These are phyloP conservation scores for Arge pagana DNA, from an alignment of 2,888 invertebrate genomes.

Conservation along the genomic window DNA sequence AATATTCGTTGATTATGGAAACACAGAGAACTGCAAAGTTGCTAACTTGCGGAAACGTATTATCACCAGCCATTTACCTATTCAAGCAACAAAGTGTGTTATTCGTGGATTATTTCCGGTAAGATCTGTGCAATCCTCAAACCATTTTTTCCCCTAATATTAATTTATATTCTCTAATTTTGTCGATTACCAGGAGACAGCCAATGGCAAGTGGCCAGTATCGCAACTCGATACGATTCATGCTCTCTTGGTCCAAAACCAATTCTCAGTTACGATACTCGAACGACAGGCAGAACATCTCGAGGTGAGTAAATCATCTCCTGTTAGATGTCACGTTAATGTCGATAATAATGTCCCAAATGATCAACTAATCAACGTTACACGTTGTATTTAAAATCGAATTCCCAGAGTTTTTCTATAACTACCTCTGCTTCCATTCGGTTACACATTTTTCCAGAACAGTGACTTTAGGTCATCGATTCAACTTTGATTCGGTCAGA, in stretches of 20 bases:
- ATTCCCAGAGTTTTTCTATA: not conserved
- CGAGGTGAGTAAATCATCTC: slow-evolving; percentile 39
- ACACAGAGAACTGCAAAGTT: slow-evolving; percentile 68
- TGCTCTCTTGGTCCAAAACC: slow-evolving; percentile 63
- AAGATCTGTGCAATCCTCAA: slow-evolving; percentile 34
- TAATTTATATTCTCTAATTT: not conserved
- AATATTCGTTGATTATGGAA: slow-evolving; percentile 83
- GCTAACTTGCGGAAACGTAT: slow-evolving; percentile 67
- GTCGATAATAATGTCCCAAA: no score
- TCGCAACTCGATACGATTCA: slow-evolving; percentile 68
- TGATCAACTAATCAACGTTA: no score
- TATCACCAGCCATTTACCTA: slow-evolving; percentile 68
- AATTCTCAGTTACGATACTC: slow-evolving; percentile 61
- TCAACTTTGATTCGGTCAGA: not conserved
- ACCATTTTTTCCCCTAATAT: not conserved
- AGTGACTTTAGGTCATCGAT: not conserved
- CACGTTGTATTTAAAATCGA: not conserved
- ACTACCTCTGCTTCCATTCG: not conserved
- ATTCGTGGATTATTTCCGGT: slow-evolving; percentile 63
- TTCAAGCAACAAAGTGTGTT: slow-evolving; percentile 67
- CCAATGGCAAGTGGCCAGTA: slow-evolving; percentile 59
- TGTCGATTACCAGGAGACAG: slow-evolving; percentile 3
- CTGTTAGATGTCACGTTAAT: no score
- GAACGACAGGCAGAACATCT: slow-evolving; percentile 39
- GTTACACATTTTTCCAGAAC: not conserved